Evolutionary conservation across 2,113 vertebrate genomes (phyloP).

Genomic region (Anas platyrhynchos): DNA sequence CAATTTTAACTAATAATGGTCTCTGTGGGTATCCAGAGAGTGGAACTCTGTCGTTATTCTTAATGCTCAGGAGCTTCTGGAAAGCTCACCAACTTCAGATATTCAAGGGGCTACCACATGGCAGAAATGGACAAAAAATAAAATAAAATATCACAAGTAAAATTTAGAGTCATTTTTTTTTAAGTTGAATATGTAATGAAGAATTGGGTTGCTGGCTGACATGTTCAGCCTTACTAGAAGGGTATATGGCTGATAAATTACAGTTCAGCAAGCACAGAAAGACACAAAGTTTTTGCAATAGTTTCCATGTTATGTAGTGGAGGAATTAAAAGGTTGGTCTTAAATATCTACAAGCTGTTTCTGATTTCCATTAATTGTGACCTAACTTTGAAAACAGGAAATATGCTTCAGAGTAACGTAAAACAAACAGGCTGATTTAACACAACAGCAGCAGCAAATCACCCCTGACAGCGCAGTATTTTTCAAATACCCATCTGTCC

Average conservation of each 20-base stretch:
- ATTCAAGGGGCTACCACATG: background rate
- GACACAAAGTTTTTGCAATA: background rate
- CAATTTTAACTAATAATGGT: background rate
- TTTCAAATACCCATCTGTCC: background rate
- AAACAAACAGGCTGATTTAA: background rate
- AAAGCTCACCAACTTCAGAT: background rate
- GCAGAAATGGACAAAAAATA: background rate
- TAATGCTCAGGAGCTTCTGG: background rate
- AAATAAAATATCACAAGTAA: background rate
- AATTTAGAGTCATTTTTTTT: background rate
- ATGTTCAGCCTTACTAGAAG: background rate
- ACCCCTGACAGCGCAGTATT: background rate
- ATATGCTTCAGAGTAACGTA: conserved; percentile 4
- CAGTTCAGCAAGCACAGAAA: background rate
- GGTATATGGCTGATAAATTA: background rate
- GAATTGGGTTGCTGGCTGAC: background rate
- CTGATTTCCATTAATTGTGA: background rate
- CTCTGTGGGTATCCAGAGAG: background rate
- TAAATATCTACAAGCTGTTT: background rate
- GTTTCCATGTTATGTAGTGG: background rate
- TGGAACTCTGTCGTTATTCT: background rate
- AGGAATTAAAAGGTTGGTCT: background rate
- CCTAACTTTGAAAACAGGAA: conserved; percentile 31
- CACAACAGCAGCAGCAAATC: background rate
- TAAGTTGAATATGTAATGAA: background rate